phyloP scores from a whole-genome alignment of 2,888 invertebrate species.

The Chymomyza fuscimana region DNA sequence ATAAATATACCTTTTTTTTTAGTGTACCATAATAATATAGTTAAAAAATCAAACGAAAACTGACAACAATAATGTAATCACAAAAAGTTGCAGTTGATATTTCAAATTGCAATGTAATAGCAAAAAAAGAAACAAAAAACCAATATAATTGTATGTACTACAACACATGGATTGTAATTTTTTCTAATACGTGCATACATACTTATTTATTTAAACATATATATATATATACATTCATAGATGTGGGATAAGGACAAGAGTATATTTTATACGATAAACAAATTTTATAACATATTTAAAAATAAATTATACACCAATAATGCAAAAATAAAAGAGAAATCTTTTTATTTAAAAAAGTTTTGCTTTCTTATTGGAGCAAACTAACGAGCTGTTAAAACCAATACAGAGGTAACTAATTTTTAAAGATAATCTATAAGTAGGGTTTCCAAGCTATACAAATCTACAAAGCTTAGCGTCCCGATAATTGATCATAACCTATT shows the following conservation, averaged over 20 bases:
- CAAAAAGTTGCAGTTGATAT: slow-evolving; percentile 69
- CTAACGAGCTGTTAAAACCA: not conserved
- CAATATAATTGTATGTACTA: slow-evolving; percentile 31
- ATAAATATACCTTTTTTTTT: not conserved
- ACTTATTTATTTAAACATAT: slow-evolving; percentile 46
- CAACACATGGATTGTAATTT: slow-evolving; percentile 59
- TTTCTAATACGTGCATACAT: slow-evolving; percentile 56
- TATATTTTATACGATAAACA: slow-evolving; percentile 73
- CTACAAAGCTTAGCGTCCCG: too few species aligned
- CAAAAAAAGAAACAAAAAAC: slow-evolving; percentile 35
- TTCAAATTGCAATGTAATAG: slow-evolving; percentile 63
- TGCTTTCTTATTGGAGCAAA: slow-evolving; percentile 4
- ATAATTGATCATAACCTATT: too few species aligned
- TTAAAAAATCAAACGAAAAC: slow-evolving; percentile 35
- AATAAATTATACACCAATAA: slow-evolving; percentile 72
- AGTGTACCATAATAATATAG: slow-evolving; percentile 45
- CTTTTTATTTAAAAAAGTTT: not conserved
- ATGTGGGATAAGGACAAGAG: slow-evolving; percentile 56
- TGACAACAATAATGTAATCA: slow-evolving; percentile 29
- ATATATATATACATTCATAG: slow-evolving; percentile 41
- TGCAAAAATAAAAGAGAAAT: slow-evolving; percentile 17
- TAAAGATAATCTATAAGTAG: too few species aligned
- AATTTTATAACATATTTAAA: slow-evolving; percentile 74
- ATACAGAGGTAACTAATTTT: too few species aligned
- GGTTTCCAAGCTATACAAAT: too few species aligned